These are phyloP conservation scores for Leptopilina myrica DNA, from an alignment of 2,888 invertebrate species.

Conservation along the genomic window DNA sequence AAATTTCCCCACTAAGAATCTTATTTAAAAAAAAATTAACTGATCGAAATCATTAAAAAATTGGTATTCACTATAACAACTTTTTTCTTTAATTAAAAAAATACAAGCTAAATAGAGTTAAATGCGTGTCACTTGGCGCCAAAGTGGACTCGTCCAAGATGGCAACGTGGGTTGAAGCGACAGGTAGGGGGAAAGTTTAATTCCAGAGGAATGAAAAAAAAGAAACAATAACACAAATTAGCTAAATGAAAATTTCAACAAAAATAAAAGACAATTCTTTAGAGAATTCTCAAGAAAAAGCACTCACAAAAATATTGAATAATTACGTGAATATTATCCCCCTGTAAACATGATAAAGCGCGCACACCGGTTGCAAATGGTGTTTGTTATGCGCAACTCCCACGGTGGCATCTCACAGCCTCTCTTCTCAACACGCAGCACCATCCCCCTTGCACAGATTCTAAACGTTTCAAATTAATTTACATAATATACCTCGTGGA, in stretches of 20 bases:
- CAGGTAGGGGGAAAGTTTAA: slow-evolving; percentile 41
- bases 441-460: slow-evolving; percentile 43
- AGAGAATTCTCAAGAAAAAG: neutral
- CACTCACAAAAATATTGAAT: neutral
- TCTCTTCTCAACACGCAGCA: slow-evolving; percentile 11
- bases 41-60: too few relatives aligned
- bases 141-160: slow-evolving; percentile 76
- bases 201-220: too few relatives aligned
- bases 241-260: neutral
- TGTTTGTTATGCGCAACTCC: slow-evolving; percentile 64
- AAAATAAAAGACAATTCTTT: neutral
- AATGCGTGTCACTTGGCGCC: slow-evolving; percentile 30
- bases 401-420: slow-evolving; percentile 57
- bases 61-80: neutral
- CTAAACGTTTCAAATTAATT: slow-evolving; percentile 58
- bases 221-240: neutral
- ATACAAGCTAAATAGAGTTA: slow-evolving; percentile 29
- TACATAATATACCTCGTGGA: slow-evolving; percentile 59
- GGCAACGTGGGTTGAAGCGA: slow-evolving; percentile 61
- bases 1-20: too few relatives aligned
- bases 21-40: neutral
- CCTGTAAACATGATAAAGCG: slow-evolving; percentile 51
- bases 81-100: neutral
- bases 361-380: slow-evolving; percentile 65
- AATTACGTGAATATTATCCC: neutral